phyloP scores from a whole-genome alignment of 2,113 vertebrate genomes.

The Gadus macrocephalus region DNA sequence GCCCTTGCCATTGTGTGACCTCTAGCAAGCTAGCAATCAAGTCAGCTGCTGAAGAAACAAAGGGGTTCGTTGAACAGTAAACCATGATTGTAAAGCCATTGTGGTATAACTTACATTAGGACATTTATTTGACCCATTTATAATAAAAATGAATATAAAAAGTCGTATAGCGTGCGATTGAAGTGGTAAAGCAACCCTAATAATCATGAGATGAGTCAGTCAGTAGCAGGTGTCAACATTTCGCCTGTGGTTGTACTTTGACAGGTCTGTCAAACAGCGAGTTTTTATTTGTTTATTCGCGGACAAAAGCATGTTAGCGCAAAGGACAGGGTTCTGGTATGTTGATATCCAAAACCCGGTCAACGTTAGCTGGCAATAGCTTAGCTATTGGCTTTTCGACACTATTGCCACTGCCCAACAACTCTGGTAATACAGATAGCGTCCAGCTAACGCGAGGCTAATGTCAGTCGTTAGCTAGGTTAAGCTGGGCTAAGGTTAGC shows the following conservation, averaged over 20 bases:
- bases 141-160: too few species aligned
- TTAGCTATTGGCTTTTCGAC: conserved; percentile 25
- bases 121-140: too few species aligned
- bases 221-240: conserved; percentile 47
- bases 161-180: too few species aligned
- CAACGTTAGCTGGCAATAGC: conserved; percentile 11
- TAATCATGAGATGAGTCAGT: too few species aligned
- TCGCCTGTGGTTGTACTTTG: conserved; percentile 8
- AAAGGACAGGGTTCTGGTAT: neutral
- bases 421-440: conserved; percentile 16
- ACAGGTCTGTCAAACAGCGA: neutral
- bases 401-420: conserved; percentile 3
- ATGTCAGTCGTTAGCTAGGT: conserved; percentile 49
- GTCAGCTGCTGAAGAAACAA: conserved; percentile 53
- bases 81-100: neutral
- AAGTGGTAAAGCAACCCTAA: too few species aligned
- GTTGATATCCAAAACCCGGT: neutral
- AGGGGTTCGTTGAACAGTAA: conserved; percentile 25
- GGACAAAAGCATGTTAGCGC: too few species aligned
- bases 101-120: neutral
- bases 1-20: conserved; percentile 73
- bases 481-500: conserved; percentile 52
- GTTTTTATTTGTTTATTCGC: too few species aligned
- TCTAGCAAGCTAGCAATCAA: conserved; percentile 60
- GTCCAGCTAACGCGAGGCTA: conserved; percentile 29